These are phyloP conservation scores for Rutilus rutilus DNA, from an alignment of 2,113 vertebrate genomes.

Conservation along the genomic window DNA sequence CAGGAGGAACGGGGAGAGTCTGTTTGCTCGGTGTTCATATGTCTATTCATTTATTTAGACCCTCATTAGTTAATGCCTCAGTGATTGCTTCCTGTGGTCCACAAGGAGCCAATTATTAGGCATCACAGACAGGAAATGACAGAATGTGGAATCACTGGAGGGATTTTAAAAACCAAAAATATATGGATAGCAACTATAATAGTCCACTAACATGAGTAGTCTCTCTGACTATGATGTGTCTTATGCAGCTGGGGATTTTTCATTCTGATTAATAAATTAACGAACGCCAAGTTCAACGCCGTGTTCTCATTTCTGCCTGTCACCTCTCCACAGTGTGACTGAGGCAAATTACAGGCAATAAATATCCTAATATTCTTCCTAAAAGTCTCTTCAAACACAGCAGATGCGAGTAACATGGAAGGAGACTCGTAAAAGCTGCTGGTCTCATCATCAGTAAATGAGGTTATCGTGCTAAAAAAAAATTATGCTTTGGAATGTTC, in stretches of 20 bases:
- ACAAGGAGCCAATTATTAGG: slow-evolving; percentile 39
- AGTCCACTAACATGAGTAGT: not conserved
- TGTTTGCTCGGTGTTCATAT: not conserved
- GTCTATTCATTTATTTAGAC: slow-evolving; percentile 40
- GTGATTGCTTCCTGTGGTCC: slow-evolving; percentile 36
- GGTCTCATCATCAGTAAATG: not conserved
- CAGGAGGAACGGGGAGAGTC: slow-evolving; percentile 47
- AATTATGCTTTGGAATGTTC: not conserved
- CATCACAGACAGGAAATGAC: slow-evolving; percentile 39
- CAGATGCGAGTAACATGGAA: not conserved
- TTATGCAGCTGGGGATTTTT: not conserved
- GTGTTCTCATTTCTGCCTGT: slow-evolving; percentile 38
- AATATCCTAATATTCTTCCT: not conserved
- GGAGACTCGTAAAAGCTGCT: not conserved
- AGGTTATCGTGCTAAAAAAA: not conserved
- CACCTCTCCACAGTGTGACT: not conserved
- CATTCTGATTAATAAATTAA: slow-evolving; percentile 46
- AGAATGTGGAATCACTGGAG: slow-evolving; percentile 23
- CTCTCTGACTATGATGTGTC: slow-evolving; percentile 2
- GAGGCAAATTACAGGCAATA: slow-evolving; percentile 20
- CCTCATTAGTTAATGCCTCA: slow-evolving; percentile 58
- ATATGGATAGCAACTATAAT: slow-evolving; percentile 21
- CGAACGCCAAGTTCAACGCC: not conserved
- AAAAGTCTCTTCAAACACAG: not conserved
- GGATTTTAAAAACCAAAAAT: slow-evolving; percentile 12